Conservation (phyloP, 2,888 invertebrate species). For the Polyommatus icarus region DNA sequence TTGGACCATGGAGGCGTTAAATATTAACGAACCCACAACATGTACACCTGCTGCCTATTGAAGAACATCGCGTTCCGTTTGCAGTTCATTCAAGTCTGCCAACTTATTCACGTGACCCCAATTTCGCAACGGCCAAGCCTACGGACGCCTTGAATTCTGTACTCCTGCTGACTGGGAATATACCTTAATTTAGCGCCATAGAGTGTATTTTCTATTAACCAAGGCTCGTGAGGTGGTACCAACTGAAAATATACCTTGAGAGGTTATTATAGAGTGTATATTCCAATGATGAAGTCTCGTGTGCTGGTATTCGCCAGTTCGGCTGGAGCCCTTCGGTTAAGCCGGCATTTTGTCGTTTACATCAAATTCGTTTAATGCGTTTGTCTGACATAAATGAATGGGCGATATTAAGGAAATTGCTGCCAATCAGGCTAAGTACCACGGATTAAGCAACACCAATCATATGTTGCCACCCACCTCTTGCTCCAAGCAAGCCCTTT, state of each 20-base stretch:
- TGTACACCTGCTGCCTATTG: neutral
- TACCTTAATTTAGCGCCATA: neutral
- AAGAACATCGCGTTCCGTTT: conserved; percentile 35
- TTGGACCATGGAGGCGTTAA: neutral
- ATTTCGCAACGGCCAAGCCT: conserved; percentile 52
- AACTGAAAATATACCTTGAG: neutral
- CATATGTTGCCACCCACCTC: conserved; percentile 1
- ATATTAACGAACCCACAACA: neutral
- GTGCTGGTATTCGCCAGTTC: conserved; percentile 14
- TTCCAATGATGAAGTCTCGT: neutral
- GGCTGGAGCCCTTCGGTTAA: conserved; percentile 4
- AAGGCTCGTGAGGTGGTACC: neutral
- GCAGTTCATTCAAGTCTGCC: conserved; percentile 44
- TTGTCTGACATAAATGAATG: conserved; percentile 13
- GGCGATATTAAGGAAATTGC: conserved; percentile 4
- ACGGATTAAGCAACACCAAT: neutral
- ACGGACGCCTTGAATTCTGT: conserved; percentile 33
- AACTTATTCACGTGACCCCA: conserved; percentile 51
- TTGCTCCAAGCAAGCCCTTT: neutral
- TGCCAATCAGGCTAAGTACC: neutral
- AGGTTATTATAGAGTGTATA: neutral
- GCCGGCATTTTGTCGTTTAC: conserved; percentile 27
- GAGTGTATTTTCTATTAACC: neutral
- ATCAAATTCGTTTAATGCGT: conserved; percentile 13
- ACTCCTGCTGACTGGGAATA: neutral